phyloP scores from a whole-genome alignment of 2,888 invertebrate species.

The Cataglyphis livida region DNA sequence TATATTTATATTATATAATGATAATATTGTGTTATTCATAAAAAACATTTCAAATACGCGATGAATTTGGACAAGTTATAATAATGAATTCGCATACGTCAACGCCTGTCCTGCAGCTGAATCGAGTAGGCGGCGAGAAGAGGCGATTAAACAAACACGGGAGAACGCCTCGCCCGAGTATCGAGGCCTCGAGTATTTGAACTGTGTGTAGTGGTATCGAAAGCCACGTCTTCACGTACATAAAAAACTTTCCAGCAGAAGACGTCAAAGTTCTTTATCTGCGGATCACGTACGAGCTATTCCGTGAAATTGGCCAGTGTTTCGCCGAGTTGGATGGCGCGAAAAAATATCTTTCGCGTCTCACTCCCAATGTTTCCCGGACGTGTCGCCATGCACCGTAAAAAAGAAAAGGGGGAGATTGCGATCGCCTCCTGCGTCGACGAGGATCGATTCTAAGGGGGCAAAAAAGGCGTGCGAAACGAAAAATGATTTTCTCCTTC shows the following conservation, averaged over 20 bases:
- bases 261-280: slow-evolving; percentile 55
- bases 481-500: slow-evolving; percentile 41
- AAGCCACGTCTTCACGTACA: slow-evolving; percentile 53
- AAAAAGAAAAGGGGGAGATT: slow-evolving; percentile 51
- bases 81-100: slow-evolving; percentile 12
- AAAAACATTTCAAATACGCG: slow-evolving; percentile 21
- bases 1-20: not conserved
- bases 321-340: slow-evolving; percentile 50
- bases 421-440: slow-evolving; percentile 43
- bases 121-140: slow-evolving; percentile 19
- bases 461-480: slow-evolving; percentile 1
- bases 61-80: slow-evolving; percentile 1
- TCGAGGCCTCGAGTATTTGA: slow-evolving; percentile 39
- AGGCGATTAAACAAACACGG: slow-evolving; percentile 38
- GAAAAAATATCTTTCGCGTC: slow-evolving; percentile 57
- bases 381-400: slow-evolving; percentile 44
- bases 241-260: slow-evolving; percentile 47
- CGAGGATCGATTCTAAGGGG: slow-evolving; percentile 15
- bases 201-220: slow-evolving; percentile 31
- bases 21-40: slow-evolving; percentile 8
- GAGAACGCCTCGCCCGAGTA: slow-evolving; percentile 17
- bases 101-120: slow-evolving; percentile 14
- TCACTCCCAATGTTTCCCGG: slow-evolving; percentile 45
- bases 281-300: slow-evolving; percentile 64
- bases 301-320: slow-evolving; percentile 63